Percentiles rank a stretch among this genome's conserved stretches.
Conservation (phyloP, 1,140 invertebrate genomes). For the Caenorhabditis briggsae region DNA sequence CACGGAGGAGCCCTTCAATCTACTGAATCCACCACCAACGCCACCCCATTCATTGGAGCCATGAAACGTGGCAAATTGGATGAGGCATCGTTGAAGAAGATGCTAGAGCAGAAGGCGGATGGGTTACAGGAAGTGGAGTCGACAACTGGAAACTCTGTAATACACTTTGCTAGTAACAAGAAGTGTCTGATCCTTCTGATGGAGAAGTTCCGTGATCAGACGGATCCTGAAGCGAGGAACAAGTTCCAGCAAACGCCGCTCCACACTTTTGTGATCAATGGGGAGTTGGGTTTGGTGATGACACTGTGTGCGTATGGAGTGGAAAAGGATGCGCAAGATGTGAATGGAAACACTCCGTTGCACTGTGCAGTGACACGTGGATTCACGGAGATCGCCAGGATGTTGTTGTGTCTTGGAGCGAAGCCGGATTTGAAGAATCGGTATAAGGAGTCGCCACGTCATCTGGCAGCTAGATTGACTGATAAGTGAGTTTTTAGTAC, state of each 20-base stretch:
- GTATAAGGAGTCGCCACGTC: conserved; percentile 84
- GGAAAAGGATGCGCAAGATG: conserved; percentile 70
- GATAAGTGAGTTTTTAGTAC: conserved; percentile 67
- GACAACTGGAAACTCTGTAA: conserved; percentile 73
- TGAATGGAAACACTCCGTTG: conserved; percentile 74
- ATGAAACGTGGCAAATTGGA: conserved; percentile 74
- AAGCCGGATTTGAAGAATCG: conserved; percentile 86
- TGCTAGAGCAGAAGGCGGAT: conserved; percentile 72
- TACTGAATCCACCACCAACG: conserved; percentile 61
- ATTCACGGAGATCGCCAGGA: conserved; percentile 78
- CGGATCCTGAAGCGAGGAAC: conserved; percentile 75
- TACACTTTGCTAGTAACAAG: conserved; percentile 73
- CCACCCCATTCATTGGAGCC: conserved; percentile 72
- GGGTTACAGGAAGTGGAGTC: conserved; percentile 69
- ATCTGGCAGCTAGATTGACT: conserved; percentile 82
- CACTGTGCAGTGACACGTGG: conserved; percentile 73
- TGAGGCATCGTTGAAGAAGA: conserved; percentile 68
- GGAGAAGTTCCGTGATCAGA: conserved; percentile 59
- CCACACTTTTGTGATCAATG: conserved; percentile 70
- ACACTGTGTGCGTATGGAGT: conserved; percentile 58
- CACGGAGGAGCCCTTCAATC: conserved; percentile 65
- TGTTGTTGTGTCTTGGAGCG: conserved; percentile 90
- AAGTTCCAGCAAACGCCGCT: conserved; percentile 73
- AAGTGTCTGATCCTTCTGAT: conserved; percentile 71
- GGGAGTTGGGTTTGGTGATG: conserved; percentile 59